Evolutionary conservation across 2,888 invertebrate genomes (phyloP).

Genomic region (Therioaphis trifolii): DNA sequence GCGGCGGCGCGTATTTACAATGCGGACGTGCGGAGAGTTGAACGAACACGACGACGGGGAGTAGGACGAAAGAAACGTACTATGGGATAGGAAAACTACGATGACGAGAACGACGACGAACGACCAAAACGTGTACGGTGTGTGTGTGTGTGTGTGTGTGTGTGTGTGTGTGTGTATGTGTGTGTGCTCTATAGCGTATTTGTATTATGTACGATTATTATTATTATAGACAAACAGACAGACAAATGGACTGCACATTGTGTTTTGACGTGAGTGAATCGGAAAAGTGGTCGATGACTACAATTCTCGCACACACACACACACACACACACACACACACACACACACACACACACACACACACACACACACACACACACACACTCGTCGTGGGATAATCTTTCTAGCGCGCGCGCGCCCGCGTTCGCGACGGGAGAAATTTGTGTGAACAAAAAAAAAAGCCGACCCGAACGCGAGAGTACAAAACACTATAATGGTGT

Average conservation of each 20-base stretch:
- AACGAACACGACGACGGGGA: conserved; percentile 2
- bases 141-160: background rate
- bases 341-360: background rate
- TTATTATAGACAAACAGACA: conserved; percentile 45
- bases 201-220: background rate
- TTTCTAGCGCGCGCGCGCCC: background rate
- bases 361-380: background rate
- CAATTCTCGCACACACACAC: background rate
- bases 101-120: background rate
- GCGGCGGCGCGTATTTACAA: conserved; percentile 15
- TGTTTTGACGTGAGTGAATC: conserved; percentile 60
- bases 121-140: background rate
- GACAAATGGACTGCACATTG: conserved; percentile 55
- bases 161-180: background rate
- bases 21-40: conserved; percentile 32
- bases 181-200: background rate
- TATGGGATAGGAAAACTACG: background rate
- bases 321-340: background rate
- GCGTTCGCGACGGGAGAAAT: conserved; percentile 34
- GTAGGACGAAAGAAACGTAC: conserved; percentile 6
- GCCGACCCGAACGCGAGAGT: background rate
- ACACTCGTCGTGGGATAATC: conserved; percentile 55
- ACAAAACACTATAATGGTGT: background rate
- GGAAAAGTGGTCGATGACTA: conserved; percentile 58
- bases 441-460: conserved; percentile 46